Percentiles rank a stretch among this genome's conserved stretches.
Evolutionary conservation across 2,797 vertebrate species (phyloP).

Genomic region (Phoebastria nigripes): DNA sequence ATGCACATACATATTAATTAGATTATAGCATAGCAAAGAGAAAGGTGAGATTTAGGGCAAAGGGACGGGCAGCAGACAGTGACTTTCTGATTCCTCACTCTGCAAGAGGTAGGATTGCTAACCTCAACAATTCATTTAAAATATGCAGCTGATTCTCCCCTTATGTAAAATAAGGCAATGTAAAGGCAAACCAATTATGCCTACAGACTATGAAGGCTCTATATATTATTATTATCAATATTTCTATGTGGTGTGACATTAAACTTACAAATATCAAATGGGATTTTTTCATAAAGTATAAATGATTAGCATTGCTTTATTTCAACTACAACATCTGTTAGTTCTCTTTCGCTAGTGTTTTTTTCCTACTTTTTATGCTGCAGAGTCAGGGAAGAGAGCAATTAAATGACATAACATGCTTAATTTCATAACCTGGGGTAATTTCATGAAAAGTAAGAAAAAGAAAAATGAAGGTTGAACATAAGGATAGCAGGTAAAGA

Average conservation of each 20-base stretch:
- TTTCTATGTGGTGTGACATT: background rate
- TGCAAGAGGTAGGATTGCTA: background rate
- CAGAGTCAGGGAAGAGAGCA: background rate
- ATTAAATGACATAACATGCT: background rate
- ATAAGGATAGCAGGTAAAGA: background rate
- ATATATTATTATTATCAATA: background rate
- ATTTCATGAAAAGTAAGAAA: background rate
- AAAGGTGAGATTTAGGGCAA: background rate
- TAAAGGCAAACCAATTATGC: background rate
- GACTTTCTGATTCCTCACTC: background rate
- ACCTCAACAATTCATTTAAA: background rate
- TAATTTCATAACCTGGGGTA: background rate
- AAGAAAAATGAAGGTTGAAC: conserved; percentile 5
- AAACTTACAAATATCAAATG: background rate
- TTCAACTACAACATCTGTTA: background rate
- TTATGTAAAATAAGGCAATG: background rate
- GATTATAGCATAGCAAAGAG: background rate
- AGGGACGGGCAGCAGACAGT: background rate
- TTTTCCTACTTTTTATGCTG: background rate
- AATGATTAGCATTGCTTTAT: background rate
- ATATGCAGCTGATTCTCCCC: background rate
- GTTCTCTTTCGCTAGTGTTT: background rate
- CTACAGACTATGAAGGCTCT: background rate
- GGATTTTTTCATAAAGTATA: background rate
- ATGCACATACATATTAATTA: background rate